Base-by-base conservation (phyloP, 2,113 vertebrate genomes). In the Ramphastos sulfuratus region DNA sequence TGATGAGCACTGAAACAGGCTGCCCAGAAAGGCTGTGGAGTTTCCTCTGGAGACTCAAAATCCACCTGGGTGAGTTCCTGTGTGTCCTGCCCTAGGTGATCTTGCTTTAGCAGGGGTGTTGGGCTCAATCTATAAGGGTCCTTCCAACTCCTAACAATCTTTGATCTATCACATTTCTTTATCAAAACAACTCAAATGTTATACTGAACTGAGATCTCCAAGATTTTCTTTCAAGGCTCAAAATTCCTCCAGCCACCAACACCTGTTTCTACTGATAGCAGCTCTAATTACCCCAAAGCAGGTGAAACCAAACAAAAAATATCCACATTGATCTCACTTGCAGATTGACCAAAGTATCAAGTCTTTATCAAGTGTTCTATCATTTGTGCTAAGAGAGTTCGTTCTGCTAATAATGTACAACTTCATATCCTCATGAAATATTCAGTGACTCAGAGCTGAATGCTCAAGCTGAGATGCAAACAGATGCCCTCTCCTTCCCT, bases 101-200 rank as follows among this genome's bases (percentile, higher is more conserved):
- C 21, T 21, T 50, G 20, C 50, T 50, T 50, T 50, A 20, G 21
- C 50, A 24, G 21, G 12, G 23, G 20, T 23, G 50, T 50, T 50
- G 50, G 50, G 23, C 12, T 24, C 50, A 50, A 50, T 50, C 21
- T 24, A 23, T 50, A 23, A 12, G 23, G 50, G 50, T 50, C 50
- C 23, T 50, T 50, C 50, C 21, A 24, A 50, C 10, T 23, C 50
- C 20, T 50, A 23, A 50, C 50, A 24, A 11, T 50, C 50, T 50
- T 10, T 23, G 20, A 16, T 10, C 5, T 64, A 19, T 42, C 54
- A 58, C 0, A 0, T 17, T 82, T 4, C 28, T 75, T 31, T 27
- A 42, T 4, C 2, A 85, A 89, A 84, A 84, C 46, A 37, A 1
- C 7, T 3, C 11, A 14, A 6, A 63, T 5, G 3, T 10, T 50